These are phyloP conservation scores for Lathronympha strigana DNA, from an alignment of 2,888 invertebrate species.

Conservation along the genomic window DNA sequence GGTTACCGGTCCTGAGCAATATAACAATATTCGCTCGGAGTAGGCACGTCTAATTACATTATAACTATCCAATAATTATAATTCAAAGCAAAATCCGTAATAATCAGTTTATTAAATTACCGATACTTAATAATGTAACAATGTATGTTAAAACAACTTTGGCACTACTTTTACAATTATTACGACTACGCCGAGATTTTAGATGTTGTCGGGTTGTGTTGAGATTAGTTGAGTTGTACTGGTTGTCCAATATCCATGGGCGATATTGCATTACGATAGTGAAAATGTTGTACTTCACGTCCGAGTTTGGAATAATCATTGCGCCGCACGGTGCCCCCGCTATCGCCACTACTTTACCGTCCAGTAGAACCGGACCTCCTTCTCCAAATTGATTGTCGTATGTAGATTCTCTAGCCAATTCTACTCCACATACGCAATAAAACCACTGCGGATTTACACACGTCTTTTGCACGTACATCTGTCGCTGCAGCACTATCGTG, in stretches of 20 bases:
- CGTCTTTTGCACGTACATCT: constrained; percentile 58
- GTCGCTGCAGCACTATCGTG: constrained; percentile 56
- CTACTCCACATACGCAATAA: constrained; percentile 68
- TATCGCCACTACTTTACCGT: constrained; percentile 59
- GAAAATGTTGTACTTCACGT: constrained; percentile 62
- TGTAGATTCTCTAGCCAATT: constrained; percentile 49
- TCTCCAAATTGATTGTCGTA: constrained; percentile 60
- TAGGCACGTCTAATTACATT: constrained; percentile 43
- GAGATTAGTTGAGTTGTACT: constrained; percentile 20
- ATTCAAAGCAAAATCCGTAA: constrained; percentile 14
- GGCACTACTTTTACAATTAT: background rate
- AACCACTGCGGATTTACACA: constrained; percentile 70
- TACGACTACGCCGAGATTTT: background rate
- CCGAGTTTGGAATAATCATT: constrained; percentile 47
- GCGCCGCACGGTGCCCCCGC: constrained; percentile 57
- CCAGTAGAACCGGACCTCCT: constrained; percentile 64
- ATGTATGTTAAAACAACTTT: constrained; percentile 26
- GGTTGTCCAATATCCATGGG: constrained; percentile 62
- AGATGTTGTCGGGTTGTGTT: background rate
- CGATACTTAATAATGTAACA: constrained; percentile 50
- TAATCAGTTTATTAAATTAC: constrained; percentile 49
- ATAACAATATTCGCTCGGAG: constrained; percentile 42
- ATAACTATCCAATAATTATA: constrained; percentile 43
- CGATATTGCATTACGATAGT: constrained; percentile 66
- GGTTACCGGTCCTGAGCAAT: constrained; percentile 43